Evolutionary conservation across 2,888 invertebrate genomes (phyloP), one percentile per base, ranked within the genome.

Genomic region (Cephonodes hylas): DNA sequence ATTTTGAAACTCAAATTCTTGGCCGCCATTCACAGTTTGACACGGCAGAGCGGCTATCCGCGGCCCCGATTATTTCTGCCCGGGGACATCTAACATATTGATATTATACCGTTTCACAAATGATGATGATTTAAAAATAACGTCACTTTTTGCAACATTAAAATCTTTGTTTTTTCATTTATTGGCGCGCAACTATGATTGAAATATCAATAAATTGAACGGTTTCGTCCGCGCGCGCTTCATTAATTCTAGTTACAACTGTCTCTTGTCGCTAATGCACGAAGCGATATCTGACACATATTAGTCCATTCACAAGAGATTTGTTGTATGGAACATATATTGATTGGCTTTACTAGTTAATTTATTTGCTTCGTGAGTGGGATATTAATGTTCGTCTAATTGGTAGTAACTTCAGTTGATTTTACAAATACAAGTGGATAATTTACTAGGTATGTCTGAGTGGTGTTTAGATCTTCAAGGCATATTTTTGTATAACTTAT

Each of bases 1-100:
- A 83, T 83, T 84, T 74, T 68, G 81, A 76, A 76, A 75, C 70
- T 75, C 60, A 78, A 78, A 86, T 86, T 87, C 86, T 89, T 88
- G 88, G 88, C 89, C 62, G 67, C 64, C 66, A 66, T 59, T 59
- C 69, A 71, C 64, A 66, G 68, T 70, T 73, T 72, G 80, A 72
- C 80, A 80, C 77, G 81, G 69, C 60, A 67, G 71, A 73, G 63
- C 67, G 75, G 67, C 76, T 72, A 83, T 79, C 78, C 69, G 75
- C 73, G 77, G 59, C 74, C 72, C 73, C 71, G 79, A 81, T 81
- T 82, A 85, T 85, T 85, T 81, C 75, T 76, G 75, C 75, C 66
- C 63, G 64, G 61, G 66, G 64, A 61, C 65, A 53, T 67, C 64
- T 70, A 69, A 75, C 70, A 69, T 76, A 78, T 75, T 66, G 70